Evolutionary conservation across 1,140 invertebrate species (phyloP).

Genomic region (Harlomillsia oculata): DNA sequence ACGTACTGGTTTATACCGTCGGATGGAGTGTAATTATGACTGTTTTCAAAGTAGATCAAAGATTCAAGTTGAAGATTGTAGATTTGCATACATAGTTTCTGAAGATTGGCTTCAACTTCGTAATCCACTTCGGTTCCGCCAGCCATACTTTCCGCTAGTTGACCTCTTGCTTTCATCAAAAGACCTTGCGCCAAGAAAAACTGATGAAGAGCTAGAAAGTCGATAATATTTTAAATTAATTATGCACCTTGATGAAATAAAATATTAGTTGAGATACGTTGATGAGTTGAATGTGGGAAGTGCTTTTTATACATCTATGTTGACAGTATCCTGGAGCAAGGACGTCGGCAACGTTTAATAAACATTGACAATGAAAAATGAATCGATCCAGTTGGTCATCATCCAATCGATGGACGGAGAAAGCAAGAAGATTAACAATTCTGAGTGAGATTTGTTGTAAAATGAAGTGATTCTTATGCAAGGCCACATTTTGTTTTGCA

Average conservation of each 20-base stretch:
- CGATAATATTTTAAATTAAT: too few species aligned
- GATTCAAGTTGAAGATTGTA: not conserved
- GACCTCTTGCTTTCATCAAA: not conserved
- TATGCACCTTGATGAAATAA: not conserved
- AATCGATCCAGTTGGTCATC: constrained; percentile 49
- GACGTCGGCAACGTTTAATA: constrained; percentile 50
- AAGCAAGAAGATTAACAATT: constrained; percentile 11
- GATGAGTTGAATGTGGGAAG: not conserved
- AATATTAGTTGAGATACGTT: not conserved
- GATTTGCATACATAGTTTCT: not conserved
- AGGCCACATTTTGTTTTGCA: not conserved
- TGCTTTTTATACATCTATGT: constrained; percentile 44
- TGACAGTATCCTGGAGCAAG: constrained; percentile 57
- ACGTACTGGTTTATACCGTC: constrained; percentile 8
- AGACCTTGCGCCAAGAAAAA: constrained; percentile 5
- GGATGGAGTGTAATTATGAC: constrained; percentile 5
- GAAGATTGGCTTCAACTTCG: not conserved
- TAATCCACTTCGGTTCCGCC: not conserved
- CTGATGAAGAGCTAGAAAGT: constrained; percentile 1
- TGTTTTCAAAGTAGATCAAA: constrained; percentile 1
- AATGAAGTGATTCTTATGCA: constrained; percentile 25
- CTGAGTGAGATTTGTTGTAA: constrained; percentile 11
- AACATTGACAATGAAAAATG: constrained; percentile 52
- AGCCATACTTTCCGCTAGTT: too few species aligned
- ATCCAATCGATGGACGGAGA: constrained; percentile 37